Percentiles rank a stretch among this genome's conserved stretches.
Conservation (phyloP, 1,140 invertebrate genomes). For the Elymnias hypermnestra region DNA sequence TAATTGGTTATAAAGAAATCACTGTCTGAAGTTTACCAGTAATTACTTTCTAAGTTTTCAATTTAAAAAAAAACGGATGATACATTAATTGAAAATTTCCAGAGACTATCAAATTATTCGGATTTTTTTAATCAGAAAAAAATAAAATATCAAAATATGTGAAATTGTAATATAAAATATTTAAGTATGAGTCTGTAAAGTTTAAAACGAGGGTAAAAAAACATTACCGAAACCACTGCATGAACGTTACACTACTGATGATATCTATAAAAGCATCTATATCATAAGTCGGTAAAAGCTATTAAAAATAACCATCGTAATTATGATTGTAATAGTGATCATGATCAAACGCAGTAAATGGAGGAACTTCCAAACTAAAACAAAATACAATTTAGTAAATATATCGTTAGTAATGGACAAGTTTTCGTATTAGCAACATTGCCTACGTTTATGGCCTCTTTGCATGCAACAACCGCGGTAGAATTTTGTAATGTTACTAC, state of each 20-base stretch:
- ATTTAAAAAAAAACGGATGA: too few species aligned
- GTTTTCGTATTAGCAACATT: constrained; percentile 56
- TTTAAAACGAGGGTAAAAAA: too few species aligned
- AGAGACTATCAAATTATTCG: too few species aligned
- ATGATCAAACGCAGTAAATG: constrained; percentile 22
- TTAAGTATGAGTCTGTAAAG: too few species aligned
- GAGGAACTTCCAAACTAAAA: constrained; percentile 24
- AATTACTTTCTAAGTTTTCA: too few species aligned
- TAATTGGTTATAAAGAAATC: too few species aligned
- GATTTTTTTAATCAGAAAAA: too few species aligned
- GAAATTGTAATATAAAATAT: too few species aligned
- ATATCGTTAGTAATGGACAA: constrained; percentile 54
- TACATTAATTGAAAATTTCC: too few species aligned
- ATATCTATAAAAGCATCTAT: background rate
- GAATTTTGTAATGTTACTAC: background rate
- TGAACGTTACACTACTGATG: background rate
- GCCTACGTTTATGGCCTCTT: constrained; percentile 58
- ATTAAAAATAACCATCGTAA: constrained; percentile 2
- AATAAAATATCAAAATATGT: too few species aligned
- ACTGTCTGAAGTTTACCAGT: too few species aligned
- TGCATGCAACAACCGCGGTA: constrained; percentile 43
- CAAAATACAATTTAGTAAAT: constrained; percentile 39
- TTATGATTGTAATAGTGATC: constrained; percentile 13
- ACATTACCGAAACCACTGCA: too few species aligned
- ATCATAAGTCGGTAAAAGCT: background rate